Conservation (phyloP, 2,888 invertebrate genomes). For the Leucania comma region DNA sequence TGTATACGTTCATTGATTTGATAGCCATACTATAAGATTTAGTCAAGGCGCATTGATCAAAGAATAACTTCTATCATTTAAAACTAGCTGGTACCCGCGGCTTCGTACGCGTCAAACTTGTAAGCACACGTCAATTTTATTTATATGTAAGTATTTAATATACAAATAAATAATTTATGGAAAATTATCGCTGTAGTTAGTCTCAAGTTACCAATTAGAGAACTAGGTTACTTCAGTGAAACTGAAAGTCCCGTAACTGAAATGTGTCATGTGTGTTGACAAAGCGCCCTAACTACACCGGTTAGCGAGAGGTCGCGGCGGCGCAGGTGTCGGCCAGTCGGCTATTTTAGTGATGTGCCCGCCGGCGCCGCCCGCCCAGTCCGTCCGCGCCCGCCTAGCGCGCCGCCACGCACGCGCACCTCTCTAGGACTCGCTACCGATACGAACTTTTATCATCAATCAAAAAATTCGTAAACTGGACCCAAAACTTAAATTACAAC, state of each 20-base stretch:
- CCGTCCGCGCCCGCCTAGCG: constrained; percentile 75
- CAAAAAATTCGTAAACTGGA: constrained; percentile 39
- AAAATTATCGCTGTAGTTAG: neutral
- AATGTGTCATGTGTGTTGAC: constrained; percentile 79
- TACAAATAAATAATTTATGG: too few relatives aligned
- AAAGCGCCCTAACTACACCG: constrained; percentile 77
- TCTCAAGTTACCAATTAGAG: constrained; percentile 26
- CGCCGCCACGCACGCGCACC: constrained; percentile 69
- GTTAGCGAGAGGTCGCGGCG: constrained; percentile 82
- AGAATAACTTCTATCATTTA: neutral
- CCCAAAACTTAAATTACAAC: constrained; percentile 1
- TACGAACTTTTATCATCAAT: constrained; percentile 56
- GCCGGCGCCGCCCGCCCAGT: constrained; percentile 83
- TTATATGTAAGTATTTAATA: too few relatives aligned
- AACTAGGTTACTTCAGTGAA: constrained; percentile 41
- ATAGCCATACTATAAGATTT: constrained; percentile 26
- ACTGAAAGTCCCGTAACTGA: constrained; percentile 45
- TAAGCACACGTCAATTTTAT: too few relatives aligned
- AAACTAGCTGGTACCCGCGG: too few relatives aligned
- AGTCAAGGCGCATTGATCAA: constrained; percentile 18
- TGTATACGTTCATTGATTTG: constrained; percentile 40
- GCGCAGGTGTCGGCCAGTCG: constrained; percentile 83
- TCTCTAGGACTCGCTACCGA: constrained; percentile 28
- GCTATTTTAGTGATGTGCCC: constrained; percentile 85
- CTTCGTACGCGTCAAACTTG: too few relatives aligned